A percentile compares a stretch with the other conserved stretches of the same genome.
These are phyloP conservation scores for Leptodactylus fuscus DNA, from an alignment of 2,113 vertebrate genomes.

Conservation along the genomic window DNA sequence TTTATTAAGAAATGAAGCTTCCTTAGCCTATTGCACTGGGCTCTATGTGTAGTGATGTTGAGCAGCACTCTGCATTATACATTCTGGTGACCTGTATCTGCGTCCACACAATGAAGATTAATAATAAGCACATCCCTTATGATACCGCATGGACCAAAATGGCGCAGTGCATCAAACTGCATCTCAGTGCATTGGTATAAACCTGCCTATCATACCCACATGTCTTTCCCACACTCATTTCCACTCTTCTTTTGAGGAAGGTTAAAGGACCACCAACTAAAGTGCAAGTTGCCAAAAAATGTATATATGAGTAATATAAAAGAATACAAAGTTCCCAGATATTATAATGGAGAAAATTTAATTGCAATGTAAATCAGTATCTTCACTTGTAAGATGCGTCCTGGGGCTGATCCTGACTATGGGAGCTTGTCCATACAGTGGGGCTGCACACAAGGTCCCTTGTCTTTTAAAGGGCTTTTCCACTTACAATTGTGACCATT, in stretches of 20 bases:
- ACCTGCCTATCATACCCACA: not conserved
- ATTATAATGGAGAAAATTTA: not conserved
- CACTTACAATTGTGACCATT: not conserved
- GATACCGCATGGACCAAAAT: not conserved
- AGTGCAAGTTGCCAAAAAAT: conserved; percentile 11
- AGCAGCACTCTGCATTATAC: not conserved
- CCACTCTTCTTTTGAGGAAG: not conserved
- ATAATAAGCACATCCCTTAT: not conserved
- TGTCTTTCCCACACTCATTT: not conserved
- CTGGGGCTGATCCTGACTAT: not conserved
- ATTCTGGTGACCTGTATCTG: not conserved
- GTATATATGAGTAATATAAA: not conserved
- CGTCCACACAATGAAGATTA: conserved; percentile 1
- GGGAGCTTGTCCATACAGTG: not conserved
- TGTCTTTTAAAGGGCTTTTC: not conserved
- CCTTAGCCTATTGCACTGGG: no score
- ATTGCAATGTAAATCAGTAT: not conserved
- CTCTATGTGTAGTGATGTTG: not conserved
- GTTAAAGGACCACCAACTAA: conserved; percentile 29
- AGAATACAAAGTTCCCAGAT: not conserved
- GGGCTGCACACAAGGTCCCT: not conserved
- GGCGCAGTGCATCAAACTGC: conserved; percentile 3
- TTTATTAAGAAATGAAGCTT: no score
- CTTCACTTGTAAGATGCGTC: no score
- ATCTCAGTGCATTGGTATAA: conserved; percentile 23